Evolutionary conservation across 2,113 vertebrate species (phyloP).

Genomic region (Okapia johnstoni): DNA sequence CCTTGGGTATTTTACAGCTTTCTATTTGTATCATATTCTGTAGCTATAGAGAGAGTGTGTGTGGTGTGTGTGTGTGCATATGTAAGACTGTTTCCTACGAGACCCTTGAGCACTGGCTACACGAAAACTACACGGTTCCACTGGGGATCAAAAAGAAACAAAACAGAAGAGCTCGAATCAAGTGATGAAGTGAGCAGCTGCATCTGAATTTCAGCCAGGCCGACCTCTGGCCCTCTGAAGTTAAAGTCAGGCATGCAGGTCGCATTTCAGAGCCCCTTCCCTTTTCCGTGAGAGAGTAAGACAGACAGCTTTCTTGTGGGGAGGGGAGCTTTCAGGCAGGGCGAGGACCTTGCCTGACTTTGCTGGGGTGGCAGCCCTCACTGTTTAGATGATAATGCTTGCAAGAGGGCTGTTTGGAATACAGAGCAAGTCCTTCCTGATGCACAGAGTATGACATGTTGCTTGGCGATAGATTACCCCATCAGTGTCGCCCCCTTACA

Average conservation of each 20-base stretch:
- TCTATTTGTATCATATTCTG: not conserved
- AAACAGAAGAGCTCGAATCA: not conserved
- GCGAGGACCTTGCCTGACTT: not conserved
- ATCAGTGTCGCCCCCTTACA: fast-evolving
- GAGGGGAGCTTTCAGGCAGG: too few species aligned
- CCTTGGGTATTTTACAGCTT: not conserved
- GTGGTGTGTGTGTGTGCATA: fast-evolving
- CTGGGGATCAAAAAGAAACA: not conserved
- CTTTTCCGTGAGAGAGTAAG: not conserved
- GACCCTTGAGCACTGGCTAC: not conserved
- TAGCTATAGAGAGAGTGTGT: not conserved
- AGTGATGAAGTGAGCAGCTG: not conserved
- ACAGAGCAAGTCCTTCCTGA: fast-evolving
- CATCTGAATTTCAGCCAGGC: not conserved
- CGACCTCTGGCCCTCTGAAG: too few species aligned
- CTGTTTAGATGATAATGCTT: fast-evolving
- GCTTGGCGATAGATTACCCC: not conserved
- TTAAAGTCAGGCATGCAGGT: not conserved
- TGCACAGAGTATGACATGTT: fast-evolving
- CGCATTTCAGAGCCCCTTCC: not conserved
- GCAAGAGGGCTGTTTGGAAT: fast-evolving
- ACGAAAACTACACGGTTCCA: not conserved
- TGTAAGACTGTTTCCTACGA: not conserved
- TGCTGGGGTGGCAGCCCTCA: fast-evolving
- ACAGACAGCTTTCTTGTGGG: too few species aligned